A percentile compares a stretch with the other conserved stretches of the same genome.
These are phyloP conservation scores for Aethes cnicana DNA, from an alignment of 2,888 invertebrate species.

Conservation along the genomic window DNA sequence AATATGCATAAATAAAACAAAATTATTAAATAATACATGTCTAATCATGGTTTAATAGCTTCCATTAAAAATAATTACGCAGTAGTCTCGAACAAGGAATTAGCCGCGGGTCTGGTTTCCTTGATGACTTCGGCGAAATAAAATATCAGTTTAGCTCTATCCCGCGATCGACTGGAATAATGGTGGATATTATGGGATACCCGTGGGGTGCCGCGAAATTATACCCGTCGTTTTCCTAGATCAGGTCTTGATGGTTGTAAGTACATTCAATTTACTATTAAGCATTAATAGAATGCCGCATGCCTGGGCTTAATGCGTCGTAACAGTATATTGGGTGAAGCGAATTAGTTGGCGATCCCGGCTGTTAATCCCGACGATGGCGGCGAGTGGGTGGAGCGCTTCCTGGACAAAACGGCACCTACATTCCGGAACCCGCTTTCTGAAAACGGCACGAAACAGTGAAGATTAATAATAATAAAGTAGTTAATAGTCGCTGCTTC, in stretches of 20 bases:
- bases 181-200: conserved; percentile 27
- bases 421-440: conserved; percentile 44
- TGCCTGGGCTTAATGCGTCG: conserved; percentile 49
- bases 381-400: conserved; percentile 46
- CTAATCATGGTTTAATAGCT: neutral
- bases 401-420: too few species aligned
- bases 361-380: conserved; percentile 47
- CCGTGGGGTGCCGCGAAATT: conserved; percentile 31
- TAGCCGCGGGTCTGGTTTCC: conserved; percentile 13
- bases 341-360: conserved; percentile 53
- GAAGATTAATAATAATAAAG: too few species aligned
- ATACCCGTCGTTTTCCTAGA: conserved; percentile 34
- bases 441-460: conserved; percentile 65
- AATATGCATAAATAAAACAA: conserved; percentile 9
- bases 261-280: conserved; percentile 59
- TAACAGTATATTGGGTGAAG: conserved; percentile 57
- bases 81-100: conserved; percentile 1
- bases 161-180: conserved; percentile 16
- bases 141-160: conserved; percentile 21
- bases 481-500: too few species aligned
- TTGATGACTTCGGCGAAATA: conserved; percentile 28
- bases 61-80: conserved; percentile 6
- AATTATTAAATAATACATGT: too few species aligned
- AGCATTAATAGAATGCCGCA: conserved; percentile 52
- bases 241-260: conserved; percentile 38